Base-by-base conservation (phyloP, 1,140 invertebrate genomes). In the Trissolcus basalis region DNA sequence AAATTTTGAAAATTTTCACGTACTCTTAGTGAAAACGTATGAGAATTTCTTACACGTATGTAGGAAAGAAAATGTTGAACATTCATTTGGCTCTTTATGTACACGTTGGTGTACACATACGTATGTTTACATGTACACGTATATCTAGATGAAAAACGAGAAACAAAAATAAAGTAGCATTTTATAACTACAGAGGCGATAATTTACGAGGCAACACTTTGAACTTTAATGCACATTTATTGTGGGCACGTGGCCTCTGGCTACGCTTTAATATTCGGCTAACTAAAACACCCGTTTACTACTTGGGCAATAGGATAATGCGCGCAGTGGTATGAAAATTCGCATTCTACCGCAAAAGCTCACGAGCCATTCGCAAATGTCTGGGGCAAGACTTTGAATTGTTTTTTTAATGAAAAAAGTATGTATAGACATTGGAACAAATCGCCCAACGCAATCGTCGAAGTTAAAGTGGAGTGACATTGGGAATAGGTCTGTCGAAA, bases 201-300 rank as follows among this genome's bases (percentile, higher is more conserved):
- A 69, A 76, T 76, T 69, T 63, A 70, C 64, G 63, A 47, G 54
- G 51, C 59, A 64, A 60, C 43, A 50, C 44, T 54, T 13, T 70
- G 50, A 71, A 70, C 65, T 67, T 67, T 77, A 61, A 72, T 68
- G 63, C 59, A 48, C 64, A 72, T 77, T 68, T 64, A 77, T 71
- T 59, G 51, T 53, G 48, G 33, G 14, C 63, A 51, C 41, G 54
- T 64, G 65, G 51, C 51, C 56, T 27, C 48, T 54, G 58, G 58
- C 47, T 48, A 63, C 35, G 63, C 63, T 60, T 70, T 77, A 77
- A 27, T 27, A 72, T 77, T 72, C 58, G 56, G 27, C 63, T 43
- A 68, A 56, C 43, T 47, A 56, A 60, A 61, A 51, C 47, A 54
- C 53, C 14, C 55, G 55, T 54, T 70, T 70, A 56, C 58, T 35